phyloP scores from a whole-genome alignment of 2,113 vertebrate genomes.

The Hippopotamus amphibius region DNA sequence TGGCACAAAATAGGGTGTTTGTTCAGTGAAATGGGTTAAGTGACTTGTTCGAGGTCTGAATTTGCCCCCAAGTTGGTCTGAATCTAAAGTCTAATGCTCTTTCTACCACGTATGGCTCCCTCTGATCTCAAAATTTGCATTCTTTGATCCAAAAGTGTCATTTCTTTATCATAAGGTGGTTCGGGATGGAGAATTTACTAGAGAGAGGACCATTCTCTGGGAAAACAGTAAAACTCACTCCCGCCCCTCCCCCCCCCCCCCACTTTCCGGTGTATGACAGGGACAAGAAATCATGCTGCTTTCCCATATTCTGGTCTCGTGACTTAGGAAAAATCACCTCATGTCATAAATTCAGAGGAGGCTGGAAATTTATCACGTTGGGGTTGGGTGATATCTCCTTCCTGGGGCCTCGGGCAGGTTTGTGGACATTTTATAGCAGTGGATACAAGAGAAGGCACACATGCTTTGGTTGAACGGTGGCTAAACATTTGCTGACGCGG shows the following conservation, averaged over 20 bases:
- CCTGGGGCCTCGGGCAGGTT: neutral
- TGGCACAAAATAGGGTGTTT: neutral
- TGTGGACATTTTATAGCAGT: neutral
- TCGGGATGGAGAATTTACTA: neutral
- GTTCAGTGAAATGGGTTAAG: neutral
- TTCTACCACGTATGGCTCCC: neutral
- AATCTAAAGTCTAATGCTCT: neutral
- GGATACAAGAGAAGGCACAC: neutral
- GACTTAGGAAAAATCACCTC: neutral
- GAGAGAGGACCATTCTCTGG: neutral
- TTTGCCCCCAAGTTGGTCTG: neutral
- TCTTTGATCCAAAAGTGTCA: neutral
- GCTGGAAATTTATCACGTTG: neutral
- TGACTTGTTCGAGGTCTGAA: neutral
- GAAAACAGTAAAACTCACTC: neutral
- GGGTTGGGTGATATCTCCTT: neutral
- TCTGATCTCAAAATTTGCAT: neutral
- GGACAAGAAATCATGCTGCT: neutral
- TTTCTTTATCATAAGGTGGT: neutral
- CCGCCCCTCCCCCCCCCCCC: no score
- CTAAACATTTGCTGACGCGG: neutral
- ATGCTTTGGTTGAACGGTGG: neutral
- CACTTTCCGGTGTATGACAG: neutral
- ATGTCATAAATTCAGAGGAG: neutral
- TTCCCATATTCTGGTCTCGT: neutral